Conservation (phyloP, 2,888 invertebrate genomes). For the Sceliomorpha sp. region DNA sequence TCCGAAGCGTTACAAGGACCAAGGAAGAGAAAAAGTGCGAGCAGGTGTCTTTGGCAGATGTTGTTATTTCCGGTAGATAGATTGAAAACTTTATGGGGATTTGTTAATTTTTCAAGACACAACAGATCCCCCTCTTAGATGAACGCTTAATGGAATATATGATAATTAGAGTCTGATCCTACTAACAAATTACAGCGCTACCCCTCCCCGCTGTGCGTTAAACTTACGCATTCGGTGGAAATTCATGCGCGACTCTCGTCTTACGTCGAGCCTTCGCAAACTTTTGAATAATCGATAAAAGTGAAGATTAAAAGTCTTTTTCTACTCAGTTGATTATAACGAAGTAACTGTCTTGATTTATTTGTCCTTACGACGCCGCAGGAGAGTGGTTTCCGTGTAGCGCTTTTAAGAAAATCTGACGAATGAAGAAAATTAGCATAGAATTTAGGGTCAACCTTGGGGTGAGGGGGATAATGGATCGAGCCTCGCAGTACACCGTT, state of each 20-base stretch:
- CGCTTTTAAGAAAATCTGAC: too few relatives aligned
- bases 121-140: conserved; percentile 39
- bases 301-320: not conserved
- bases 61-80: conserved; percentile 66
- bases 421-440: too few relatives aligned
- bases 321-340: too few relatives aligned
- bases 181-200: conserved; percentile 42
- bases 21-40: conserved; percentile 30
- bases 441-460: too few relatives aligned
- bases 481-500: too few relatives aligned
- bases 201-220: conserved; percentile 35
- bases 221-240: conserved; percentile 11
- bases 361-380: too few relatives aligned
- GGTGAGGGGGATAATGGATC: too few relatives aligned
- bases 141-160: conserved; percentile 56
- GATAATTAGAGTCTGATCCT: conserved; percentile 54
- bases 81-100: conserved; percentile 56
- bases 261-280: conserved; percentile 8
- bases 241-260: conserved; percentile 15
- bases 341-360: too few relatives aligned
- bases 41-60: conserved; percentile 75
- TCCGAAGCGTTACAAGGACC: conserved; percentile 13
- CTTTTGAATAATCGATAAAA: conserved; percentile 4
- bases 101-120: conserved; percentile 47
- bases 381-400: too few relatives aligned